These are phyloP conservation scores for Natrix natrix DNA, from an alignment of 2,797 vertebrate species.

Conservation along the genomic window DNA sequence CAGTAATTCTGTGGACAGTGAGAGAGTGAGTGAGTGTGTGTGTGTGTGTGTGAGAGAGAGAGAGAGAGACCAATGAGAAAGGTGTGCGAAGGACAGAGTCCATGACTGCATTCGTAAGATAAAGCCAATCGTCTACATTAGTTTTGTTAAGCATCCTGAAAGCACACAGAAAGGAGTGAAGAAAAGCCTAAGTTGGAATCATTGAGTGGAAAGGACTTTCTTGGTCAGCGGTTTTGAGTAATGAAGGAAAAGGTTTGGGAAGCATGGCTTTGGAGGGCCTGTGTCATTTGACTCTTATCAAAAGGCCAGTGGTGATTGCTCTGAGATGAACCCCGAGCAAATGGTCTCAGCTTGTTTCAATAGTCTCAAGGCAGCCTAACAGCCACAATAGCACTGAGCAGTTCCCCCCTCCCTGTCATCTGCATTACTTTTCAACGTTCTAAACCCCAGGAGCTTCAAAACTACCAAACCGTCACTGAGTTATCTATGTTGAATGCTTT, in stretches of 20 bases:
- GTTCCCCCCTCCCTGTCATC: background rate
- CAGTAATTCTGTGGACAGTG: constrained; percentile 79
- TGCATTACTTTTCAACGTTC: background rate
- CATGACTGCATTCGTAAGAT: background rate
- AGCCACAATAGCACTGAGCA: too few relatives aligned
- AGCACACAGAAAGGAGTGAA: background rate
- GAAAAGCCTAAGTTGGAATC: background rate
- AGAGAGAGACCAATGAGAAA: background rate
- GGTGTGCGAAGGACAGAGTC: background rate
- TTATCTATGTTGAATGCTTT: constrained; percentile 16
- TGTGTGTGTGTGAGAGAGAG: too few relatives aligned
- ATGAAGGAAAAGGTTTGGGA: background rate
- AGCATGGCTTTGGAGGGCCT: background rate
- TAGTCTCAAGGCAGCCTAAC: background rate
- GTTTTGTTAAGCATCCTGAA: background rate
- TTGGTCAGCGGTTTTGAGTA: background rate
- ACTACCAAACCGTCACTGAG: background rate
- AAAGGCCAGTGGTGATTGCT: background rate
- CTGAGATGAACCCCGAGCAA: background rate
- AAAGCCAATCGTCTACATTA: background rate
- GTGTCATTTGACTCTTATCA: too few relatives aligned
- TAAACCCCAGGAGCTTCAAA: background rate
- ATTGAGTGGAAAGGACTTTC: background rate
- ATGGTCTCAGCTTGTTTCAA: background rate
- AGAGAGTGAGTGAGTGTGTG: fast-evolving